Evolutionary conservation across 2,797 vertebrate genomes (phyloP).

Genomic region (Rachycentron canadum): DNA sequence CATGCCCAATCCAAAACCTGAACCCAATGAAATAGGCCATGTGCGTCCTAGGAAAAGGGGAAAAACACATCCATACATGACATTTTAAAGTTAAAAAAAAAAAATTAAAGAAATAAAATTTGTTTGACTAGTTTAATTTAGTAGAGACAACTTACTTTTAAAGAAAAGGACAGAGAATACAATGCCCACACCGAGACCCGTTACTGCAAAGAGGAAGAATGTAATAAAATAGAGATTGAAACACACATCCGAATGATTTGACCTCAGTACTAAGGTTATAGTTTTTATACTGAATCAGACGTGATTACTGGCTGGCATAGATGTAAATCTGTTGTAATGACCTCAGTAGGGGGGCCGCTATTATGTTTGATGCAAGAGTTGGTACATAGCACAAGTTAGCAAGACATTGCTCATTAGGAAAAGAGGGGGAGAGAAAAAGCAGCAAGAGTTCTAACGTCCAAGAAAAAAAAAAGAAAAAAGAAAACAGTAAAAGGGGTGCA

Average conservation of each 20-base stretch:
- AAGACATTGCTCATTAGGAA: conserved; percentile 66
- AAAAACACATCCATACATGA: conserved; percentile 3
- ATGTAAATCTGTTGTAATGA: conserved; percentile 68
- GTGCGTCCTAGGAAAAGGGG: conserved; percentile 86
- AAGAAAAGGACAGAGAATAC: conserved; percentile 92
- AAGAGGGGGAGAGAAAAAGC: conserved; percentile 33
- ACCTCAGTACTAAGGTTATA: conserved; percentile 29
- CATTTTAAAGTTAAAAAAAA: neutral
- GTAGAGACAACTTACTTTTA: conserved; percentile 89
- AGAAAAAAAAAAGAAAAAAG: conserved; percentile 34
- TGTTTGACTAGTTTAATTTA: neutral
- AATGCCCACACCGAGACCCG: conserved; percentile 91
- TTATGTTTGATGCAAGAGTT: conserved; percentile 69
- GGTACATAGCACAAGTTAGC: conserved; percentile 70
- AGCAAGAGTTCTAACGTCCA: conserved; percentile 31
- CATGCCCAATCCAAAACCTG: conserved; percentile 93
- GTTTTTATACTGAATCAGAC: conserved; percentile 28
- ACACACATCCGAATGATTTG: conserved; percentile 14
- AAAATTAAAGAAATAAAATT: neutral
- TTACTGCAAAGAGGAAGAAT: conserved; percentile 82
- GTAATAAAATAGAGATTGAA: too few relatives aligned
- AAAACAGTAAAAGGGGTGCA: conserved; percentile 38
- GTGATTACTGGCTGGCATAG: conserved; percentile 40
- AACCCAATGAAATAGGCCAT: conserved; percentile 92
- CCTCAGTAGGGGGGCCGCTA: conserved; percentile 37